A percentile compares a stretch with the other conserved stretches of the same genome.
Evolutionary conservation across 2,797 vertebrate species (phyloP).

Genomic region (Sebastes cheni): DNA sequence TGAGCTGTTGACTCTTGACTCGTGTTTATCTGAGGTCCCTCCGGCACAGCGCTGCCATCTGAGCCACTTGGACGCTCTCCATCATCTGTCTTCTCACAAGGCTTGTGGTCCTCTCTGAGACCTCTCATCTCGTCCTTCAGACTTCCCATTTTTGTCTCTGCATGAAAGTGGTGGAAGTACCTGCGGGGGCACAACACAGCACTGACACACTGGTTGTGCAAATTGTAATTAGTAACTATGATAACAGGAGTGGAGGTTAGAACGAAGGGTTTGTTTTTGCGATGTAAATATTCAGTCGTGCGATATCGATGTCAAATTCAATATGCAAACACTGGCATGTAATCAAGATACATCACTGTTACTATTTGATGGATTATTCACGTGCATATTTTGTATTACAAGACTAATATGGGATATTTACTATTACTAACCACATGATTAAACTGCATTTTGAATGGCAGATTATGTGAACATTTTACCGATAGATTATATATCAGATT

Average conservation of each 20-base stretch:
- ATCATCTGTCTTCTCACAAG: constrained; percentile 62
- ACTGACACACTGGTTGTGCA: constrained; percentile 35
- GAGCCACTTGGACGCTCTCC: constrained; percentile 56
- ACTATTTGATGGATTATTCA: constrained; percentile 1
- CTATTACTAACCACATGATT: neutral
- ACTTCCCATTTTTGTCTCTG: constrained; percentile 74
- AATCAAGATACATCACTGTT: constrained; percentile 24
- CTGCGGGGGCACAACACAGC: constrained; percentile 62
- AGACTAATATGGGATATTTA: neutral
- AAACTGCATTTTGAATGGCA: neutral
- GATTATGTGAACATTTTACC: neutral
- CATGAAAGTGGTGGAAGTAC: constrained; percentile 48
- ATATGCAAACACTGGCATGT: constrained; percentile 10
- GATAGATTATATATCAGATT: neutral
- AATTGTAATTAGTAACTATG: constrained; percentile 8
- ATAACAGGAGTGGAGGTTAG: constrained; percentile 7
- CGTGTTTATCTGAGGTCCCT: constrained; percentile 33
- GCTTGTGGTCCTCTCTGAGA: constrained; percentile 57
- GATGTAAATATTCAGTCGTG: constrained; percentile 2
- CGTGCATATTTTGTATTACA: neutral
- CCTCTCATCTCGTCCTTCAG: constrained; percentile 70
- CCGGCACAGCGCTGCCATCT: constrained; percentile 18
- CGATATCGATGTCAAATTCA: neutral
- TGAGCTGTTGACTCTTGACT: constrained; percentile 55
- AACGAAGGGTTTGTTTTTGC: constrained; percentile 10